Conservation (phyloP, 2,113 vertebrate genomes). For the Isichthys henryi region DNA sequence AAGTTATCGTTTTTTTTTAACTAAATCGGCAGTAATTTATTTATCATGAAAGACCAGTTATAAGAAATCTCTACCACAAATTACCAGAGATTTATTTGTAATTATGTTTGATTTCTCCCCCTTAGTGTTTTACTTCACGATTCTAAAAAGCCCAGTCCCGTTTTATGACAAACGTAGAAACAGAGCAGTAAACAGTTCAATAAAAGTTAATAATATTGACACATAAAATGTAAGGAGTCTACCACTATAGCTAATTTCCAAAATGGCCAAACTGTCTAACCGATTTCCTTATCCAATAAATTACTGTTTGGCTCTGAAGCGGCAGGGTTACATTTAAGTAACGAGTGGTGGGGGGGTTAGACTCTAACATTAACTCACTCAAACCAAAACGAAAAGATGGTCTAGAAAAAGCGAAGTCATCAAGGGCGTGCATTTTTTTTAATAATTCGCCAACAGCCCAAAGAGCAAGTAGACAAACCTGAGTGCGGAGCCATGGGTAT, state of each 20-base stretch:
- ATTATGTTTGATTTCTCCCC: neutral
- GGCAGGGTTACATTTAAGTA: constrained; percentile 3
- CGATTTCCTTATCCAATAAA: constrained; percentile 44
- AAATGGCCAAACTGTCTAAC: constrained; percentile 32
- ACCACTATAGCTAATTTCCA: constrained; percentile 34
- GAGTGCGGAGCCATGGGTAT: constrained; percentile 88
- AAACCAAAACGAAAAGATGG: neutral
- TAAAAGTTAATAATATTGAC: constrained; percentile 39
- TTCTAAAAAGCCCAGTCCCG: neutral
- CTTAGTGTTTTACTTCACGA: neutral
- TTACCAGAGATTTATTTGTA: neutral
- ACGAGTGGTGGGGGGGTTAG: neutral
- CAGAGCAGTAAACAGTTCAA: constrained; percentile 39
- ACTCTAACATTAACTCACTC: neutral
- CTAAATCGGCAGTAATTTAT: neutral
- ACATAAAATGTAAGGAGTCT: constrained; percentile 35
- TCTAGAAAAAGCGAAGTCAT: neutral
- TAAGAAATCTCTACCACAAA: constrained; percentile 4
- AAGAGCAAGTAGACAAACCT: constrained; percentile 64
- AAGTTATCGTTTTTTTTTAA: neutral
- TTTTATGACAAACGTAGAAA: constrained; percentile 24
- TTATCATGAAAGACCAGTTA: neutral
- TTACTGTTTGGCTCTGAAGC: constrained; percentile 30
- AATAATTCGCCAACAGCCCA: neutral
- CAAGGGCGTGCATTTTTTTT: neutral